phyloP scores from a whole-genome alignment of 2,113 vertebrate genomes.

The Xenus cinereus region DNA sequence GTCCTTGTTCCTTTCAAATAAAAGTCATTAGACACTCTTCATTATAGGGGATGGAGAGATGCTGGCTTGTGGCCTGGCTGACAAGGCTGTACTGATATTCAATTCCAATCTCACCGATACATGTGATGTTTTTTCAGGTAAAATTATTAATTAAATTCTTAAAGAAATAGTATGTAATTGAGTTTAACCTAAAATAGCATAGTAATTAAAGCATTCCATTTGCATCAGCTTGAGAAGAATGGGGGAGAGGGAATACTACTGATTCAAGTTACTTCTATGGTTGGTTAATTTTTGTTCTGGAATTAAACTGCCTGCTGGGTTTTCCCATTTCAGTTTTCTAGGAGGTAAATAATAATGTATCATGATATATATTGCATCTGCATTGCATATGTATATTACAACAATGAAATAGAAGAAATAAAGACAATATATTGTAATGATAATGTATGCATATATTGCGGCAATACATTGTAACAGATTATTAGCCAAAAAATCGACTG shows the following conservation, averaged over 20 bases:
- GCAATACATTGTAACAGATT: not conserved
- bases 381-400: not conserved
- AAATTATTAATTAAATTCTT: not conserved
- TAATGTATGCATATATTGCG: not conserved
- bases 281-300: not conserved
- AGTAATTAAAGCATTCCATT: not conserved
- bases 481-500: not conserved
- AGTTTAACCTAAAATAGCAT: not conserved
- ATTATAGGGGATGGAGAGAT: conserved; percentile 81
- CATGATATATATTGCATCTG: not conserved
- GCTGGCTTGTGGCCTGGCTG: conserved; percentile 84
- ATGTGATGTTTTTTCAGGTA: conserved; percentile 83
- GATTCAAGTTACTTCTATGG: not conserved
- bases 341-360: not conserved
- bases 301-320: not conserved
- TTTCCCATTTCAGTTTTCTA: not conserved
- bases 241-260: not conserved
- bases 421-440: not conserved
- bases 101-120: conserved; percentile 71
- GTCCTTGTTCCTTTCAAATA: not conserved
- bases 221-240: not conserved
- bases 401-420: not conserved
- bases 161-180: not conserved
- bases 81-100: conserved; percentile 78
- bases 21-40: not conserved